phyloP scores from a whole-genome alignment of 2,888 invertebrate species.

The Morpho achilles region DNA sequence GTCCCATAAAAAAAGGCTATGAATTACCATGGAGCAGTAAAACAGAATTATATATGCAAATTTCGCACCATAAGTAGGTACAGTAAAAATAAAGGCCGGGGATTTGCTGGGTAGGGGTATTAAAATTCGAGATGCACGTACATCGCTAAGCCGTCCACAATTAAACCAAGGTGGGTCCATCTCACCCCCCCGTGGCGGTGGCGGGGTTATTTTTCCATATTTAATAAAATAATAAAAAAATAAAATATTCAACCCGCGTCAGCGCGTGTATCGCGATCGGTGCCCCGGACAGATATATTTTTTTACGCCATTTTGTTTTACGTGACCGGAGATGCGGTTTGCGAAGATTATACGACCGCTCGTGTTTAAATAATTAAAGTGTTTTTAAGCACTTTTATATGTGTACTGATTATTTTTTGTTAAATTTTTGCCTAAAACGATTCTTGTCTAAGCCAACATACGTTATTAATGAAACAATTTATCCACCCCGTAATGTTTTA shows the following conservation, averaged over 20 bases:
- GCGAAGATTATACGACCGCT: conserved; percentile 60
- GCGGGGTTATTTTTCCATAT: conserved; percentile 56
- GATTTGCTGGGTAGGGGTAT: conserved; percentile 52
- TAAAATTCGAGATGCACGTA: conserved; percentile 63
- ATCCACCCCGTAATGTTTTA: no score
- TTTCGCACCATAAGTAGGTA: conserved; percentile 45
- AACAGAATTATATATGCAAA: conserved; percentile 45
- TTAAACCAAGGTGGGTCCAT: conserved; percentile 50
- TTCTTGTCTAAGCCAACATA: no score
- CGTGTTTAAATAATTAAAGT: conserved; percentile 66
- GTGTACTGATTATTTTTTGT: not conserved
- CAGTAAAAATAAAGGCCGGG: conserved; percentile 61
- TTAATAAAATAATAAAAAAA: conserved; percentile 66
- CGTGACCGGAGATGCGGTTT: conserved; percentile 62
- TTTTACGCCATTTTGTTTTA: conserved; percentile 56
- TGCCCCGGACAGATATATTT: conserved; percentile 63
- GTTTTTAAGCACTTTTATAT: conserved; percentile 43
- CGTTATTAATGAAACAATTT: not conserved
- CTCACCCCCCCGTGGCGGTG: conserved; percentile 36
- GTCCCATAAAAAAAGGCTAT: conserved; percentile 2
- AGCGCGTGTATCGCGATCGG: conserved; percentile 71
- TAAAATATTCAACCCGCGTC: conserved; percentile 70
- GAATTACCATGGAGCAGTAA: conserved; percentile 24
- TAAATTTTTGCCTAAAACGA: not conserved
- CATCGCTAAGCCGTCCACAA: conserved; percentile 38